Conservation (phyloP, 1,140 invertebrate genomes). For the Delia radicum region DNA sequence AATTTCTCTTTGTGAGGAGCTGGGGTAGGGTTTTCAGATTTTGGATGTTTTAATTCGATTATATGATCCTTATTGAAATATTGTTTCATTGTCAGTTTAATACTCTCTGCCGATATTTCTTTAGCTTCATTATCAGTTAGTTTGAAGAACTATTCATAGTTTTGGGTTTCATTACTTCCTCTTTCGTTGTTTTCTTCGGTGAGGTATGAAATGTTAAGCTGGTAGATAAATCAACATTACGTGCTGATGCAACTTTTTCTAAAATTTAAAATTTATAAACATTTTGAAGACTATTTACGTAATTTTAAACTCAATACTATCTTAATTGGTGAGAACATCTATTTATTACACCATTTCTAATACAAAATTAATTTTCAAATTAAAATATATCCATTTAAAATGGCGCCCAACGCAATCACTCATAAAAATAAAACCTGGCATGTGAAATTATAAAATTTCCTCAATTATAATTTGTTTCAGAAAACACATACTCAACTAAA, state of each 20-base stretch:
- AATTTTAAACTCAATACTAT: neutral
- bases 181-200: neutral
- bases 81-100: neutral
- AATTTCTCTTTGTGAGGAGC: too few relatives aligned
- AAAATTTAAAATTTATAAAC: neutral
- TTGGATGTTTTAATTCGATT: too few relatives aligned
- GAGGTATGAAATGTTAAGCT: neutral
- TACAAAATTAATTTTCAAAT: too few relatives aligned
- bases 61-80: neutral
- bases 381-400: too few relatives aligned
- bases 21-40: too few relatives aligned
- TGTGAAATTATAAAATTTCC: too few relatives aligned
- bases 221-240: neutral
- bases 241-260: neutral
- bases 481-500: too few relatives aligned
- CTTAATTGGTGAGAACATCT: neutral
- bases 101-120: neutral
- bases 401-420: too few relatives aligned
- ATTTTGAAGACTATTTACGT: neutral
- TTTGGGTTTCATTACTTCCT: neutral
- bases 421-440: too few relatives aligned
- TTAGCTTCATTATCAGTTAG: neutral
- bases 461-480: too few relatives aligned
- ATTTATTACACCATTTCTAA: too few relatives aligned
- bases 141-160: neutral